A percentile compares a stretch with the other conserved stretches of the same genome.
These are phyloP conservation scores for Perca flavescens DNA, from an alignment of 2,113 vertebrate species.

Conservation along the genomic window DNA sequence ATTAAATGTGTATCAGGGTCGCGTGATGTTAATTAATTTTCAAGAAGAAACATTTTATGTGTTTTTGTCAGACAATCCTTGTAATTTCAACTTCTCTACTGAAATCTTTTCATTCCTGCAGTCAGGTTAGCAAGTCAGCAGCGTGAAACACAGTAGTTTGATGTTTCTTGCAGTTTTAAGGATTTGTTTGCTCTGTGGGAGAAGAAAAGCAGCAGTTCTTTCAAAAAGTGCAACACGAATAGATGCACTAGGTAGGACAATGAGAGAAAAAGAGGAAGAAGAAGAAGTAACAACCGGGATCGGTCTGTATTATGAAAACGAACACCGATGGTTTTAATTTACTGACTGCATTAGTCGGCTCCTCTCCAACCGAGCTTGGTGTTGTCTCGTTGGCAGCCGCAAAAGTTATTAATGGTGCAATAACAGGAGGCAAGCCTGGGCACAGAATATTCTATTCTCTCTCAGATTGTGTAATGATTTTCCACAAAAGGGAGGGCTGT, in stretches of 20 bases:
- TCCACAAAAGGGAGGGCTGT: slow-evolving; percentile 81
- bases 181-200: slow-evolving; percentile 44
- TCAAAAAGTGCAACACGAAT: slow-evolving; percentile 46
- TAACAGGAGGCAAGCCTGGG: slow-evolving; percentile 82
- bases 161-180: slow-evolving; percentile 30
- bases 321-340: slow-evolving; percentile 76
- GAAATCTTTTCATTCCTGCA: slow-evolving; percentile 16
- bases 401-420: slow-evolving; percentile 85
- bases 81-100: background rate
- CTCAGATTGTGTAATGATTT: slow-evolving; percentile 84
- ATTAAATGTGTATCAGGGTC: background rate
- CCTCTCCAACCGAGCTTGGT: slow-evolving; percentile 65
- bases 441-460: slow-evolving; percentile 82
- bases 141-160: slow-evolving; percentile 14
- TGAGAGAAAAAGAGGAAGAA: slow-evolving; percentile 23
- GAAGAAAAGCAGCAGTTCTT: slow-evolving; percentile 52
- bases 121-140: background rate
- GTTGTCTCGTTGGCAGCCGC: slow-evolving; percentile 76
- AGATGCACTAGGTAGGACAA: slow-evolving; percentile 35
- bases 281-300: slow-evolving; percentile 56
- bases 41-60: background rate
- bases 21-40: slow-evolving; percentile 11
- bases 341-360: slow-evolving; percentile 76
- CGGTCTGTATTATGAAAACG: slow-evolving; percentile 65
- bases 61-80: background rate